These are phyloP conservation scores for Brachionus sp. DNA, from an alignment of 1,140 invertebrate species.

Conservation along the genomic window DNA sequence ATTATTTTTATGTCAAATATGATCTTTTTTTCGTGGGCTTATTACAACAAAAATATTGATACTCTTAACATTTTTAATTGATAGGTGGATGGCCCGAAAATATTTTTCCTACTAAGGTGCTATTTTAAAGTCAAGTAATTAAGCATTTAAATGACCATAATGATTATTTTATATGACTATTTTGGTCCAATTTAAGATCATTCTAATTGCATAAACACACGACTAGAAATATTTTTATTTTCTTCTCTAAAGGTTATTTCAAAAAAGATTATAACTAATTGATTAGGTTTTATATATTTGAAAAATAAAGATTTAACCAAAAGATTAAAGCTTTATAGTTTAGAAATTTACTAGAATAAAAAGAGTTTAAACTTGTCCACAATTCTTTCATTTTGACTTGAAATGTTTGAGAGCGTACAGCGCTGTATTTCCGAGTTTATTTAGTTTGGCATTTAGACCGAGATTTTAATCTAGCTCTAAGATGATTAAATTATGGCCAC, in stretches of 20 bases:
- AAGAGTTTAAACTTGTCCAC: background rate
- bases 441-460: background rate
- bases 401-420: background rate
- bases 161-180: background rate
- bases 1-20: background rate
- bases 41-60: background rate
- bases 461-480: background rate
- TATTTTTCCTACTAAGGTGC: background rate
- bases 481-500: background rate
- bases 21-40: background rate
- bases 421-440: background rate
- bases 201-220: background rate
- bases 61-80: background rate
- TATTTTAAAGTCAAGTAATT: background rate
- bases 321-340: background rate
- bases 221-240: background rate
- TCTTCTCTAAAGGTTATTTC: background rate
- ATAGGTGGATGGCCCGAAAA: background rate
- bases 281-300: background rate
- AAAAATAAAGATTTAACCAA: conserved; percentile 4
- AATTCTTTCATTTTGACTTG: background rate
- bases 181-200: background rate
- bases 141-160: background rate
- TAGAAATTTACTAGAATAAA: background rate
- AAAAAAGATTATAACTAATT: background rate